Evolutionary conservation across 2,113 vertebrate genomes (phyloP).

Genomic region (Gambusia holbrooki): DNA sequence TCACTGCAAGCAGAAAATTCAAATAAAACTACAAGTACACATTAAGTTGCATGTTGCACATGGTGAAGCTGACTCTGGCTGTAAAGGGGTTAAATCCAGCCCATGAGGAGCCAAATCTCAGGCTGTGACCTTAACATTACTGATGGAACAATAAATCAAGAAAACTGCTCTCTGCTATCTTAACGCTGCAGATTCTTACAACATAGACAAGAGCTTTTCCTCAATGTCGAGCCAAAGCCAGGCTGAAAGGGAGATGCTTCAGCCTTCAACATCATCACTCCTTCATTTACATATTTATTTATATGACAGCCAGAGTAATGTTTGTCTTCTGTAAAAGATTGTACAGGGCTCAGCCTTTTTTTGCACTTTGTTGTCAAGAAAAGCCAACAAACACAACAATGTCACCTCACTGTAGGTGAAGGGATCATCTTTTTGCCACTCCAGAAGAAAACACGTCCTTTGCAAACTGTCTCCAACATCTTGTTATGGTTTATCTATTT

Average conservation of each 20-base stretch:
- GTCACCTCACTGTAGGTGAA: too few relatives aligned
- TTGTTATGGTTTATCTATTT: neutral
- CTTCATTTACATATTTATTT: neutral
- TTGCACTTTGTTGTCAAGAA: neutral
- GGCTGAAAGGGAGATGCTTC: slow-evolving; percentile 9
- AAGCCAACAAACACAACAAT: neutral
- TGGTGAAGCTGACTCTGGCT: slow-evolving; percentile 39
- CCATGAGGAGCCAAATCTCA: slow-evolving; percentile 51
- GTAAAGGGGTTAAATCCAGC: slow-evolving; percentile 58
- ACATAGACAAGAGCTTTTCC: slow-evolving; percentile 20
- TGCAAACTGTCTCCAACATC: neutral
- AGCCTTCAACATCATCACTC: neutral
- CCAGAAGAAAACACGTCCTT: neutral
- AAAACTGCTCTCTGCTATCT: slow-evolving; percentile 51
- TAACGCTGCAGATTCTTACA: slow-evolving; percentile 49
- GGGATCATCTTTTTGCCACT: too few relatives aligned
- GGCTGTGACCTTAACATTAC: slow-evolving; percentile 61
- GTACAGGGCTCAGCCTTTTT: neutral
- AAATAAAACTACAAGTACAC: neutral
- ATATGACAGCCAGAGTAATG: neutral
- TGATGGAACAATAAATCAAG: slow-evolving; percentile 71
- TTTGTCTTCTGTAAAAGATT: neutral
- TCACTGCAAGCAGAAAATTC: slow-evolving; percentile 1
- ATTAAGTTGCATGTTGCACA: slow-evolving; percentile 21
- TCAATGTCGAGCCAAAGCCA: slow-evolving; percentile 22